phyloP scores from a whole-genome alignment of 1,140 invertebrate genomes.

The Calycopis cecrops region DNA sequence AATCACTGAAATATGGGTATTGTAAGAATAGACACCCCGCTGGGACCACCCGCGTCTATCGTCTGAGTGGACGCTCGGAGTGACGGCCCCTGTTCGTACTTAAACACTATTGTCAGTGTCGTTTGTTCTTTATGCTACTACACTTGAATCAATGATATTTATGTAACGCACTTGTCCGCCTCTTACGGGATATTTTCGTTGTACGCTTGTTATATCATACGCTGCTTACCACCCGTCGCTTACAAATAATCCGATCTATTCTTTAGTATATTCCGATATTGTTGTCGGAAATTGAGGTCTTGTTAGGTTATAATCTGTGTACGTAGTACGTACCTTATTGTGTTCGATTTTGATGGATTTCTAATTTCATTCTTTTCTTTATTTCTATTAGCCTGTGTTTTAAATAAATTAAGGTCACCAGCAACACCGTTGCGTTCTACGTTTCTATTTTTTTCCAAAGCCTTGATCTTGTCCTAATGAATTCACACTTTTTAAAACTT shows the following conservation, averaged over 20 bases:
- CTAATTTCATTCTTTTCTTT: too few species aligned
- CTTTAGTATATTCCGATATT: too few species aligned
- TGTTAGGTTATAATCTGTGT: too few species aligned
- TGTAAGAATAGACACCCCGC: conserved; percentile 52
- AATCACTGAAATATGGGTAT: conserved; percentile 66
- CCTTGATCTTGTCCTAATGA: too few species aligned
- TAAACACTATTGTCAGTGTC: conserved; percentile 34
- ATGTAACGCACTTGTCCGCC: conserved; percentile 16
- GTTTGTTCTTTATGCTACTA: conserved; percentile 30
- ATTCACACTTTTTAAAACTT: too few species aligned
- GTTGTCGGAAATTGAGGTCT: too few species aligned
- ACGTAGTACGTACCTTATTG: too few species aligned
- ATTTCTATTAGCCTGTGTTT: too few species aligned
- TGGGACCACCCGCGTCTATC: conserved; percentile 57
- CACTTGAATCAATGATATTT: conserved; percentile 27
- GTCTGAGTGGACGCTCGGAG: conserved; percentile 31
- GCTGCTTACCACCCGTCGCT: conserved; percentile 11
- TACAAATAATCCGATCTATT: conserved; percentile 10
- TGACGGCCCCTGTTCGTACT: conserved; percentile 34
- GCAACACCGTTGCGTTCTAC: too few species aligned
- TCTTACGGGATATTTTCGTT: conserved; percentile 7
- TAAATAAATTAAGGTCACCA: too few species aligned
- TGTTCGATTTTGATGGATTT: too few species aligned
- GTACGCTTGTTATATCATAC: conserved; percentile 15
- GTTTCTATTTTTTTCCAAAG: too few species aligned